These are phyloP conservation scores for Catamblyrhynchus diadema DNA, from an alignment of 2,797 vertebrate species.

Conservation along the genomic window DNA sequence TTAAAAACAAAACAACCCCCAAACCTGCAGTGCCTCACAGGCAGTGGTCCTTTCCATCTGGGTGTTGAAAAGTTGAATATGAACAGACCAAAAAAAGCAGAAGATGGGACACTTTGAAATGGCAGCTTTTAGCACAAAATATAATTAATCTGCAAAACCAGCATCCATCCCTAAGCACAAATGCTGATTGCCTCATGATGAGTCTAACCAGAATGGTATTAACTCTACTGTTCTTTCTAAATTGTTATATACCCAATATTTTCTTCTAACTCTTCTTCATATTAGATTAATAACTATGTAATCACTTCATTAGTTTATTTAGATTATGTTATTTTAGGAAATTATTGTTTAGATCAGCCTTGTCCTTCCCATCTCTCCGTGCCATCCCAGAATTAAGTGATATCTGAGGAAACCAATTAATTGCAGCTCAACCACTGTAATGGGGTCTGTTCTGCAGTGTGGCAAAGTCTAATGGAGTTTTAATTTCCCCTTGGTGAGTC, in stretches of 20 bases:
- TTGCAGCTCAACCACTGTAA: slow-evolving; percentile 44
- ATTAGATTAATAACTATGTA: slow-evolving; percentile 56
- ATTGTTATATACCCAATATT: slow-evolving; percentile 3
- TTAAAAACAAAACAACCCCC: neutral
- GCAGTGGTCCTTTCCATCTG: neutral
- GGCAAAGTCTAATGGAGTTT: slow-evolving; percentile 75
- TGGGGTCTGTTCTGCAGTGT: slow-evolving; percentile 56
- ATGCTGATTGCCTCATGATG: slow-evolving; percentile 19
- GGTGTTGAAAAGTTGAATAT: neutral
- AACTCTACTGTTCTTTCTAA: neutral
- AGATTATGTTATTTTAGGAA: slow-evolving; percentile 61
- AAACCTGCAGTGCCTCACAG: neutral
- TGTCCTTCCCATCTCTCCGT: slow-evolving; percentile 7
- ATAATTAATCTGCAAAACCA: slow-evolving; percentile 9
- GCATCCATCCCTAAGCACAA: neutral
- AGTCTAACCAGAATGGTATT: neutral
- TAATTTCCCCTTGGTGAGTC: slow-evolving; percentile 76
- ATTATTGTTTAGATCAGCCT: slow-evolving; percentile 50
- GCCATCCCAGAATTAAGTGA: slow-evolving; percentile 61
- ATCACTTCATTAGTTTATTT: slow-evolving; percentile 70
- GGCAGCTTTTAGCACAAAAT: neutral
- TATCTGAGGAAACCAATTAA: slow-evolving; percentile 77
- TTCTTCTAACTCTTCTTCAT: slow-evolving; percentile 17
- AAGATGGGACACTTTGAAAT: neutral
- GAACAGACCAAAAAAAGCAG: neutral